These are phyloP conservation scores for Drosophila repleta DNA, from an alignment of 1,140 invertebrate species.

Conservation along the genomic window DNA sequence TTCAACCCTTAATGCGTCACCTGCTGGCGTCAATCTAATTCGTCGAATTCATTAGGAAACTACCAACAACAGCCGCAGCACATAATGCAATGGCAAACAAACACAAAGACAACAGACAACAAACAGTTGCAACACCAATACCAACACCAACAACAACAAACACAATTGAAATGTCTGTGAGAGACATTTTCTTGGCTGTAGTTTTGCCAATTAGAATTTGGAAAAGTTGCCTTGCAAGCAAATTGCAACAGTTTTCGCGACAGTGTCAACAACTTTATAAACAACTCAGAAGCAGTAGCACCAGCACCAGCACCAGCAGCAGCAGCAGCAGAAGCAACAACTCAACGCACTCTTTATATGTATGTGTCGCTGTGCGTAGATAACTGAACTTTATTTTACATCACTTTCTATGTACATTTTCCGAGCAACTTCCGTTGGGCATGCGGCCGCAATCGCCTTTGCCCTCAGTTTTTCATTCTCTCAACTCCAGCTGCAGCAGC, in stretches of 20 bases:
- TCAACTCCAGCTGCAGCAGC: not conserved
- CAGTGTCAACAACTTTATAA: slow-evolving; percentile 53
- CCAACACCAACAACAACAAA: slow-evolving; percentile 7
- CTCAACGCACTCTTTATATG: slow-evolving; percentile 20
- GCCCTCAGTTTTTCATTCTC: slow-evolving; percentile 4
- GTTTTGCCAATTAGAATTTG: slow-evolving; percentile 57
- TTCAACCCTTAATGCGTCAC: slow-evolving; percentile 29
- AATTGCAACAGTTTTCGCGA: slow-evolving; percentile 50
- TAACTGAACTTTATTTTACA: slow-evolving; percentile 50
- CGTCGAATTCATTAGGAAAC: slow-evolving; percentile 42
- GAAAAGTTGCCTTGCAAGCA: slow-evolving; percentile 47
- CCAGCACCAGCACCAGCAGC: slow-evolving; percentile 5
- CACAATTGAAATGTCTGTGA: slow-evolving; percentile 31
- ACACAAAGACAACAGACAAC: slow-evolving; percentile 26
- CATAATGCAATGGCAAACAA: slow-evolving; percentile 12
- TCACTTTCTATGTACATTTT: slow-evolving; percentile 54
- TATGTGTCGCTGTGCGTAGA: slow-evolving; percentile 41
- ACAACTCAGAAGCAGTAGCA: slow-evolving; percentile 27
- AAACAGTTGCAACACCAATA: slow-evolving; percentile 8
- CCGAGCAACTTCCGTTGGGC: slow-evolving; percentile 50
- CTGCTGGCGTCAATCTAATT: slow-evolving; percentile 20
- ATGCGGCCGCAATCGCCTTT: slow-evolving; percentile 50
- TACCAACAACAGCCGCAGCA: slow-evolving; percentile 20
- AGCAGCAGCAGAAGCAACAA: slow-evolving; percentile 9
- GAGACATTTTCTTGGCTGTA: slow-evolving; percentile 45